Conservation (phyloP, 2,113 vertebrate genomes). For the Ia io region DNA sequence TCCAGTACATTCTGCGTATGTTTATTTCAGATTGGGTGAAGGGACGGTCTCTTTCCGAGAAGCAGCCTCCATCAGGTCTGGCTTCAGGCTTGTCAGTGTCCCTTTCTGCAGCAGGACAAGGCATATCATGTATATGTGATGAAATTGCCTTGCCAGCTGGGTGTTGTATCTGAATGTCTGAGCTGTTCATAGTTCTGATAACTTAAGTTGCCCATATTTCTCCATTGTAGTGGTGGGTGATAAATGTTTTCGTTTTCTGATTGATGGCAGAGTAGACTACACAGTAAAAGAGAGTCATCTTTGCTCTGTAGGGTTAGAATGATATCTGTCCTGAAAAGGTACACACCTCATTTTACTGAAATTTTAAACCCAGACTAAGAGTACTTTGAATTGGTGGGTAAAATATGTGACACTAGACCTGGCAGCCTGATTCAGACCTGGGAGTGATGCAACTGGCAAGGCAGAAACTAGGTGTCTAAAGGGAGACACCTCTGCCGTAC, state of each 20-base stretch:
- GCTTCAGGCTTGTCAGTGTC: background rate
- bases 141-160: background rate
- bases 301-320: background rate
- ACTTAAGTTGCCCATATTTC: background rate
- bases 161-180: background rate
- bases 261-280: background rate
- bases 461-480: background rate
- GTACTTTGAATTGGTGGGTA: background rate
- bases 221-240: background rate
- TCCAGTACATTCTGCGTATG: background rate
- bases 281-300: background rate
- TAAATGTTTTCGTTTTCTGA: background rate
- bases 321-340: background rate
- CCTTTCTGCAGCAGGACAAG: background rate
- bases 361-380: background rate
- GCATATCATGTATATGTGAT: background rate
- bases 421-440: conserved; percentile 15
- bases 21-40: background rate
- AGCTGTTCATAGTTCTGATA: background rate
- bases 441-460: conserved; percentile 36
- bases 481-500: background rate
- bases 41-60: background rate
- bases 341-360: background rate
- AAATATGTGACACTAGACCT: background rate
- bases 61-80: background rate